phyloP scores from a whole-genome alignment of 1,140 invertebrate species.

The Mycetomoellerius zeteki region DNA sequence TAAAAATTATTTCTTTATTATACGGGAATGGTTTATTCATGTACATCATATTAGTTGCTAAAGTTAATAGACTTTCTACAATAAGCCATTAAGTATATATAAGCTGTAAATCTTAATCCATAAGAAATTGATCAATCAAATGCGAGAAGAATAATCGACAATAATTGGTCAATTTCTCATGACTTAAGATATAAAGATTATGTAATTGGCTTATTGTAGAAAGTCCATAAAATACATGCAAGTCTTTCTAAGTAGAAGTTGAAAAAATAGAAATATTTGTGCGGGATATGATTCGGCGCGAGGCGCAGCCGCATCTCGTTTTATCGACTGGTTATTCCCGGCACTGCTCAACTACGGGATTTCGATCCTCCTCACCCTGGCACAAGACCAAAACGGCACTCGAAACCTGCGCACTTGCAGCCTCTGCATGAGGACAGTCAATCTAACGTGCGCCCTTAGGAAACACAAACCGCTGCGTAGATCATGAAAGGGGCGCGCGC shows the following conservation, averaged over 20 bases:
- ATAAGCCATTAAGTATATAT: too few relatives aligned
- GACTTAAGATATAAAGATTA: too few relatives aligned
- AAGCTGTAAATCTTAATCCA: too few relatives aligned
- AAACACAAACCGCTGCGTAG: slow-evolving; percentile 49
- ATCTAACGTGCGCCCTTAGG: slow-evolving; percentile 12
- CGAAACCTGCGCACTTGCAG: slow-evolving; percentile 52
- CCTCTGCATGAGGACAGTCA: slow-evolving; percentile 12
- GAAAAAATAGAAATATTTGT: background rate
- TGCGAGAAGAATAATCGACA: too few relatives aligned
- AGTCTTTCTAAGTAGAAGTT: background rate
- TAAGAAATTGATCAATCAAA: too few relatives aligned
- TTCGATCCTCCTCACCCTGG: slow-evolving; percentile 47
- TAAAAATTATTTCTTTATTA: too few relatives aligned
- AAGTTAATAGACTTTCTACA: too few relatives aligned
- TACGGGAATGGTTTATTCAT: too few relatives aligned
- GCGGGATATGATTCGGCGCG: slow-evolving; percentile 3
- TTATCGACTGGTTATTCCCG: slow-evolving; percentile 53
- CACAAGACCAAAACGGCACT: slow-evolving; percentile 3
- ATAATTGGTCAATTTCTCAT: too few relatives aligned
- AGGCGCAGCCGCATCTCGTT: slow-evolving; percentile 39
- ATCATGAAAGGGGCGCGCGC: slow-evolving; percentile 43
- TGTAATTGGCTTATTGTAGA: too few relatives aligned
- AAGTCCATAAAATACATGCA: background rate
- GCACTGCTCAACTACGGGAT: slow-evolving; percentile 13
- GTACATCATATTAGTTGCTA: too few relatives aligned